Conservation (phyloP, 2,797 vertebrate genomes). For the Melanotaenia parkinsoni region DNA sequence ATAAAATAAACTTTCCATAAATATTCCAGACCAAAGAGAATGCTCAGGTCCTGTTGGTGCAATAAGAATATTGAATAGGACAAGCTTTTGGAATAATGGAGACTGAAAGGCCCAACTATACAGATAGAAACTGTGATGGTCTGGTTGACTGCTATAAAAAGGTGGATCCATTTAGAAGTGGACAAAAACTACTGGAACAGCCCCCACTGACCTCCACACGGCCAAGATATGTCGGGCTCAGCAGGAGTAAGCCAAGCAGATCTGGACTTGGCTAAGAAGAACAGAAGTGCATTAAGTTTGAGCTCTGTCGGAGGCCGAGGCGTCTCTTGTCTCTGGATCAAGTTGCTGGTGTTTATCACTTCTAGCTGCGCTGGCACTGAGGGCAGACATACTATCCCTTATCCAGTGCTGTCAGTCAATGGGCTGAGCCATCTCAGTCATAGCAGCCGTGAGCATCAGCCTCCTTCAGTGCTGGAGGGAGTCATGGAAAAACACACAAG, state of each 20-base stretch:
- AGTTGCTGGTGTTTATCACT: slow-evolving; percentile 96
- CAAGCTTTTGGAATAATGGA: slow-evolving; percentile 68
- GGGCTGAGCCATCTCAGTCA: slow-evolving; percentile 80
- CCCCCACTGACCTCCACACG: slow-evolving; percentile 57
- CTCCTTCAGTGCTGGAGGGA: slow-evolving; percentile 69
- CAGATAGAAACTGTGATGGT: slow-evolving; percentile 80
- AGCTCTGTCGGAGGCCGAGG: slow-evolving; percentile 89
- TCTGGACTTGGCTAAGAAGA: slow-evolving; percentile 69
- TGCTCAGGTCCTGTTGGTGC: slow-evolving; percentile 66
- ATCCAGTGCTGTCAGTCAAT: slow-evolving; percentile 92
- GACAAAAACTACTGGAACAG: slow-evolving; percentile 28
- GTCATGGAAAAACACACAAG: slow-evolving; percentile 73
- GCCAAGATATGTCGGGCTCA: slow-evolving; percentile 37
- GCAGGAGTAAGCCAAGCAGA: slow-evolving; percentile 48
- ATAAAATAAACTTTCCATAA: slow-evolving; percentile 83
- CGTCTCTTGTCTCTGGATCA: slow-evolving; percentile 90
- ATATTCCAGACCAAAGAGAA: slow-evolving; percentile 78
- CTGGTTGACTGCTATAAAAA: slow-evolving; percentile 32
- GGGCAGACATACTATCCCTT: slow-evolving; percentile 92
- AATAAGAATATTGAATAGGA: slow-evolving; percentile 74
- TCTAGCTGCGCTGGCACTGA: slow-evolving; percentile 90
- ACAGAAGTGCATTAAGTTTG: slow-evolving; percentile 89
- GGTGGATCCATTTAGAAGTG: slow-evolving; percentile 40
- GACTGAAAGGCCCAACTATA: slow-evolving; percentile 56
- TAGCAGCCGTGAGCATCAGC: slow-evolving; percentile 61